Evolutionary conservation across 2,888 invertebrate genomes (phyloP), one percentile per base, ranked within the genome.

Genomic region (Monochamus alternatus): DNA sequence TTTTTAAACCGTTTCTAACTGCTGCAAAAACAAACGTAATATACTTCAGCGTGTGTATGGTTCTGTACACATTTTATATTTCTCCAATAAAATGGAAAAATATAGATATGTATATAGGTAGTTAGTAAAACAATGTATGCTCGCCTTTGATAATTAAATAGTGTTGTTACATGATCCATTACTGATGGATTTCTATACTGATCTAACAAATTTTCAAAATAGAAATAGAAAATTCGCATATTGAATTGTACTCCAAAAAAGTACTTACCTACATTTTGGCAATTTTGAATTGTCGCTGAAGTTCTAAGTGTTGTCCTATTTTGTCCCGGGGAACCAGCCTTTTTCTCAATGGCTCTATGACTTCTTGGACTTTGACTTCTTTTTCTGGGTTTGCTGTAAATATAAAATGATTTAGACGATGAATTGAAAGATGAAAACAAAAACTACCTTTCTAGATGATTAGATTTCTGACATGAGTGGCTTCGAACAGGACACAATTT

Each of bases 401-500:
- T 47, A 64, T 62, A 22, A 47, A n/a, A 5, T 52, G 22, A 14
- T 55, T 2, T 12, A 3, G 7, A 55, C 14, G 14, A 3, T 62
- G 43, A n/a, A 63, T 14, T 31, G 5, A 1, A 8, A 69, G 3
- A 32, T 9, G 58, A 55, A 38, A 22, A 58, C 1, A 14, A 43
- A 47, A 51, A n/a, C 65, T 72, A 73, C 75, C 72, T 75, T 38
- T 44, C 52, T 3, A 12, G 44, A 63, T 55, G 62, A n/a, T 9
- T n/a, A 38, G n/a, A 30, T 38, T 31, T 67, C 43, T 44, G 38
- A 63, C 75, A 71, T 31, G 51, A 60, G n/a, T 58, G 44, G 38
- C 70, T 73, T 10, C 74, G 63, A 22, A 59, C 43, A 5, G 81
- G 75, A 69, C 81, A 80, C 10, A 80, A 32, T 59, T 68, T 73